Evolutionary conservation across 2,888 invertebrate species (phyloP), one percentile per base, ranked within the genome.

Genomic region (Patella caerulea): DNA sequence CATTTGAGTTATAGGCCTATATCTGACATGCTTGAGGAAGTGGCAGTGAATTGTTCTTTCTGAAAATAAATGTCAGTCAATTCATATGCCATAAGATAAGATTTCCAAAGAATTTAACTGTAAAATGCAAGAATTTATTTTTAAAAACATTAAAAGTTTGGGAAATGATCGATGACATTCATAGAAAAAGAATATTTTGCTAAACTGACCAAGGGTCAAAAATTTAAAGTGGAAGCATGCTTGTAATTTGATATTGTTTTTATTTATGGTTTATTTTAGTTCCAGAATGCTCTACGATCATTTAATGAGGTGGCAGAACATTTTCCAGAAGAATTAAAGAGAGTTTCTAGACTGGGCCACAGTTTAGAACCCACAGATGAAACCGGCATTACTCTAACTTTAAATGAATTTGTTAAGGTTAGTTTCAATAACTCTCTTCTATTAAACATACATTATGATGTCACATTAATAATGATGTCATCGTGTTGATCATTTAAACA

Each of bases 281-380:
- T 91, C 15, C 91, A 91, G 79, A 90, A 89, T 87, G 87, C 91
- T 2, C 73, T 90, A 73, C 79, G 88, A 45, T 90, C 91, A 55
- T 91, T 91, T 85, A 83, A 86, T 59, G 91, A 91, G 77, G 81
- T 90, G 52, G 83, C 86, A 2, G 88, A 88, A 72, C 84, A 85
- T 70, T 87, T 88, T 73, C 90, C 91, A 11, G 87, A 88, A 12
- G 88, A 90, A 74, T 78, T 91, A 55, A 78, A 80, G 76, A 83
- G 85, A 72, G 86, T 84, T 9, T 88, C 88, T n/a, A 85, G 84
- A 75, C 84, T 87, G 73, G 84, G 85, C 55, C 86, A 86, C 24
- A 85, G 87, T 15, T 76, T 91, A 5, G 89, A 91, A n/a, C 81
- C 88, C 2, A 90, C 90, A 24, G 91, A 91, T 83, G 90, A 90